phyloP scores from a whole-genome alignment of 1,140 invertebrate species.

The Cyclina sinensis region DNA sequence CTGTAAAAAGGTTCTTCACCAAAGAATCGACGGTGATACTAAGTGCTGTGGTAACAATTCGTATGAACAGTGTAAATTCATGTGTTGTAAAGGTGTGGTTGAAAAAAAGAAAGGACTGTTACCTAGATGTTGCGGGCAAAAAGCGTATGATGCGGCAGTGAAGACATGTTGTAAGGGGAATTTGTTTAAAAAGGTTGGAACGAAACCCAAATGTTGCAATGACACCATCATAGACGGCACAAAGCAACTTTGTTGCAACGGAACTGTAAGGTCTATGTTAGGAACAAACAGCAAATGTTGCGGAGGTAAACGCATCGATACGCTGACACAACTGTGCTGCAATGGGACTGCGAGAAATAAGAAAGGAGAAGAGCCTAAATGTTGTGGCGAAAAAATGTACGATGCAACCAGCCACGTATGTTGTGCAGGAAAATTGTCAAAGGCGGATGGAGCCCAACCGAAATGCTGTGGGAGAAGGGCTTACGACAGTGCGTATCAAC shows the following conservation, averaged over 20 bases:
- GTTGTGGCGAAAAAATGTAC: slow-evolving; percentile 54
- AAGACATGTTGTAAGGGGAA: slow-evolving; percentile 60
- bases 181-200: slow-evolving; percentile 54
- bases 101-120: slow-evolving; percentile 34
- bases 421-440: slow-evolving; percentile 39
- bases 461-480: slow-evolving; percentile 60
- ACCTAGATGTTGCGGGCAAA: slow-evolving; percentile 50
- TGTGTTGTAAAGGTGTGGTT: slow-evolving; percentile 53
- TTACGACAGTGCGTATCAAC: slow-evolving; percentile 56
- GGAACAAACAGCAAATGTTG: slow-evolving; percentile 63
- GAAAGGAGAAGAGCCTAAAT: slow-evolving; percentile 57
- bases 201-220: slow-evolving; percentile 53
- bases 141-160: slow-evolving; percentile 41
- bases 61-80: slow-evolving; percentile 55
- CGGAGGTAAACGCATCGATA: slow-evolving; percentile 29
- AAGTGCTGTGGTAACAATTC: slow-evolving; percentile 59
- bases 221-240: slow-evolving; percentile 59
- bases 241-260: slow-evolving; percentile 53
- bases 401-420: slow-evolving; percentile 51
- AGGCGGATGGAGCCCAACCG: slow-evolving; percentile 47
- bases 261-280: background rate
- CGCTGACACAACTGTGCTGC: slow-evolving; percentile 59
- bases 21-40: slow-evolving; percentile 46
- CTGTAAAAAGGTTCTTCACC: slow-evolving; percentile 32
- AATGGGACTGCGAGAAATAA: slow-evolving; percentile 47